These are phyloP conservation scores for human (Homo sapiens) DNA, from an alignment of 2,113 vertebrate genomes.

Conservation along the genomic window GRCh38 chr20:57320001-57320500, in stretches of 20 bases:
- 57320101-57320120: background rate
- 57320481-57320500: background rate
- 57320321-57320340: background rate
- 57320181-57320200: background rate
- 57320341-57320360: background rate
- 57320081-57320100: background rate
- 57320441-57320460: background rate
- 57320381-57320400: background rate
- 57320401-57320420: background rate
- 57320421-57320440: background rate
- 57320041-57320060: background rate
- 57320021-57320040: rapidly evolving
- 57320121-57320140: background rate
- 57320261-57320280: background rate
- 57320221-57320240: background rate
- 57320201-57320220: rapidly evolving
- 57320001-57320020: background rate
- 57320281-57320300: background rate
- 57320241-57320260: background rate
- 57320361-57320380: background rate
- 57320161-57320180: background rate
- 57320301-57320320: rapidly evolving
- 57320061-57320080: background rate
- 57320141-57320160: background rate
- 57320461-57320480: background rate